phyloP scores from a whole-genome alignment of 2,888 invertebrate species.

The Cryptocheilus praepositus region DNA sequence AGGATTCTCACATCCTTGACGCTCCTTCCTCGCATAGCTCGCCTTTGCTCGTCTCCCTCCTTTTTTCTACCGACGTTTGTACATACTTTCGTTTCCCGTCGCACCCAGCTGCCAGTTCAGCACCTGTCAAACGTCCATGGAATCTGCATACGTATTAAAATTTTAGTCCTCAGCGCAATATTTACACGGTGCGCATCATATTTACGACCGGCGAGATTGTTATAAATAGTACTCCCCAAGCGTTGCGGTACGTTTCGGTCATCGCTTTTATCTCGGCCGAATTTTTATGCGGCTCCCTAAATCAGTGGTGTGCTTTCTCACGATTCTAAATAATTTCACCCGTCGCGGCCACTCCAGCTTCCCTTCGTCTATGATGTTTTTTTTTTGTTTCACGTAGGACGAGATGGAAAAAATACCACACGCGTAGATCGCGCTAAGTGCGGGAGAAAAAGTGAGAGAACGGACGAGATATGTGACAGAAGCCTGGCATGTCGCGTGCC shows the following conservation, averaged over 20 bases:
- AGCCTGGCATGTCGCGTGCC: constrained; percentile 33
- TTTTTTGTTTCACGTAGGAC: too few species aligned
- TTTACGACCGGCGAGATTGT: too few species aligned
- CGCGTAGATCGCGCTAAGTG: constrained; percentile 24
- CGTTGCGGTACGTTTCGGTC: too few species aligned
- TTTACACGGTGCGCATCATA: too few species aligned
- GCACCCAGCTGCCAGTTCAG: background rate
- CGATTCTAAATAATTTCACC: background rate
- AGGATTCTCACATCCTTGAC: constrained; percentile 1
- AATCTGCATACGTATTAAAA: too few species aligned
- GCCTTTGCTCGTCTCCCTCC: background rate
- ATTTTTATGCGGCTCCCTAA: too few species aligned
- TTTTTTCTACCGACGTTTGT: background rate
- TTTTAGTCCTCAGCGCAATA: too few species aligned
- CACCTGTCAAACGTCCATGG: too few species aligned
- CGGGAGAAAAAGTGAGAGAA: constrained; percentile 19
- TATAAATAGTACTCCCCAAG: too few species aligned
- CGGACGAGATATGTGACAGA: constrained; percentile 34
- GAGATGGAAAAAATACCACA: constrained; percentile 7
- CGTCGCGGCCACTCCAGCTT: background rate
- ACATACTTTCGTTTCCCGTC: constrained; percentile 8
- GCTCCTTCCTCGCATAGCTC: constrained; percentile 5
- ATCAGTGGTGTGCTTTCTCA: background rate
- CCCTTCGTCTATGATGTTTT: background rate
- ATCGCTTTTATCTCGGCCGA: too few species aligned